Conservation (phyloP, 2,113 vertebrate genomes). For the Leptobrachium leishanense region DNA sequence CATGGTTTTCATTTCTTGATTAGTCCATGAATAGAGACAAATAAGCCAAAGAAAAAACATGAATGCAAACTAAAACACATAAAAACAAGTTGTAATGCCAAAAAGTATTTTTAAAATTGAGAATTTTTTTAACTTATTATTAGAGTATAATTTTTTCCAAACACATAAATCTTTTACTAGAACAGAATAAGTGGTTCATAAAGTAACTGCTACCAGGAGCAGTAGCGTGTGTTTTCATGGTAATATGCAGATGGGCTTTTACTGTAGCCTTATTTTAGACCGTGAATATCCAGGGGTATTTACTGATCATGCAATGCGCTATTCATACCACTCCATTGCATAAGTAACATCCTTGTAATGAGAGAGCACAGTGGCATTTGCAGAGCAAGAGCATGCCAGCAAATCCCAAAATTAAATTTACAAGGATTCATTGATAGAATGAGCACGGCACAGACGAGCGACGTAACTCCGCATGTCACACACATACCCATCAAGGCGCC, state of each 20-base stretch:
- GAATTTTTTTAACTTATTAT: too few relatives aligned
- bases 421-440: constrained; percentile 25
- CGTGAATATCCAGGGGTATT: constrained; percentile 1
- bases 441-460: not conserved
- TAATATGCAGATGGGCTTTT: not conserved
- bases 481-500: not conserved
- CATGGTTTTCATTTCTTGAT: too few relatives aligned
- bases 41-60: too few relatives aligned
- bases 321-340: not conserved
- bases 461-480: not conserved
- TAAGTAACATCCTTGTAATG: constrained; percentile 2
- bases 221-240: not conserved
- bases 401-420: constrained; percentile 15
- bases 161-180: too few relatives aligned
- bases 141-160: too few relatives aligned
- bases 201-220: too few relatives aligned
- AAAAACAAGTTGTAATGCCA: too few relatives aligned
- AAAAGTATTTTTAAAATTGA: too few relatives aligned
- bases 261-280: constrained; percentile 11
- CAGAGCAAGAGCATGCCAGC: constrained; percentile 3
- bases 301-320: not conserved
- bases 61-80: too few relatives aligned
- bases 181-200: too few relatives aligned
- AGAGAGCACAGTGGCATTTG: constrained; percentile 18
- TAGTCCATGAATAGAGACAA: too few relatives aligned